Evolutionary conservation across 2,888 invertebrate species (phyloP).

Genomic region (Epinotia ramella): DNA sequence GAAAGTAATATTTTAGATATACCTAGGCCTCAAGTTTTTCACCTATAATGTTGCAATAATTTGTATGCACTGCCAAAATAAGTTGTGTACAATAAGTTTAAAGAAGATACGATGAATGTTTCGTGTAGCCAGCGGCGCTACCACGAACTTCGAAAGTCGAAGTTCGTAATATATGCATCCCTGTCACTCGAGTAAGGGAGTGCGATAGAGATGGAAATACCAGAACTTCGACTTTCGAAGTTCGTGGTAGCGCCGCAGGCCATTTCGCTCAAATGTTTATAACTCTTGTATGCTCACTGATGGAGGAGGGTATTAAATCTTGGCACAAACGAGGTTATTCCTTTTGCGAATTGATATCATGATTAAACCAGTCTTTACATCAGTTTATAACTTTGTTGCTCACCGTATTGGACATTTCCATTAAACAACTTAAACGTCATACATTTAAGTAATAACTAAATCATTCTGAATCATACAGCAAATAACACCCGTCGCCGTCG

Average conservation of each 20-base stretch:
- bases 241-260: no score
- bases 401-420: not conserved
- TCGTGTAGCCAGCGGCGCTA: constrained; percentile 3
- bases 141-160: no score
- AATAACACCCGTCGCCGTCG: not conserved
- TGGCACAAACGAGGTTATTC: constrained; percentile 14
- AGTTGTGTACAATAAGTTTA: constrained; percentile 9
- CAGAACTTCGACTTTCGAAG: no score
- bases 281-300: constrained; percentile 2
- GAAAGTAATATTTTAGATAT: no score
- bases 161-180: no score
- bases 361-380: constrained; percentile 12
- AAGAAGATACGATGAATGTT: constrained; percentile 3
- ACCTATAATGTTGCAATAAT: not conserved
- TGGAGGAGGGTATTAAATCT: constrained; percentile 22
- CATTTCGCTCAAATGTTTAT: constrained; percentile 21
- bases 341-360: constrained; percentile 23
- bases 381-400: not conserved
- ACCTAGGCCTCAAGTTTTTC: no score
- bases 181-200: no score
- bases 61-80: constrained; percentile 14
- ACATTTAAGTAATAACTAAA: not conserved
- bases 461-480: not conserved
- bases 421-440: not conserved
- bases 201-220: no score